Base-by-base conservation (phyloP, 2,113 vertebrate species). In the Myrmecophaga tridactyla region DNA sequence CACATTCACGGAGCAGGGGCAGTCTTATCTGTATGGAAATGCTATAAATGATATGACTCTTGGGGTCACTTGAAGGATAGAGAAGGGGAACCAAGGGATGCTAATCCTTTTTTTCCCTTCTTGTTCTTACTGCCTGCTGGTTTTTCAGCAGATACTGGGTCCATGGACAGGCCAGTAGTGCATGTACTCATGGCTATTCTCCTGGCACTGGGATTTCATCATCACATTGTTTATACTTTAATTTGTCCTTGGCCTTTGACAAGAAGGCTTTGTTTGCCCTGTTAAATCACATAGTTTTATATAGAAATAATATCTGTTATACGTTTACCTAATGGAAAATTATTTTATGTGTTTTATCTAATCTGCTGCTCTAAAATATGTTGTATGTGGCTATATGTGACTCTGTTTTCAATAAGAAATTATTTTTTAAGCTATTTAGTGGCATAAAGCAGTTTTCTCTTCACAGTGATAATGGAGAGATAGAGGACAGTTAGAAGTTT, bases 241-340 rank as follows among this genome's bases (percentile, higher is more conserved):
- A 12, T 23, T 58, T 69, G 25, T 43, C 39, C 17, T 8, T 15
- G 21, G 39, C 36, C 41, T 94, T 82, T 62, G 29, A 48, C n/a
- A 14, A 75, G 63, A 65, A 95, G 63, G 3, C 15, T 67, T 75
- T 72, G 27, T 67, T 75, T 65, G 27, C 77, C 20, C 60, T 80
- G 43, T 75, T 60, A 20, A n/a, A 3, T 62, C 27, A 87, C 7
- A 39, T 83, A 69, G 56, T 73, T 73, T 89, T 46, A 93, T 75
- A 91, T 78, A 76, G 10, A 94, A 92, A 89, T 87, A 25, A 46
- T 75, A 62, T n/a, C 25, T 87, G 43, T 81, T 75, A 41, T 96
- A 89, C 2, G 78, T 93, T 80, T 86, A 43, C 4, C 27, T 46
- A 31, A 20, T 86, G 60, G 46, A 86, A 92, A 8, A 63, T 56